Evolutionary conservation across 2,797 vertebrate species (phyloP), one percentile per base, ranked within the genome.

Genomic region (Synaphobranchus kaupii): DNA sequence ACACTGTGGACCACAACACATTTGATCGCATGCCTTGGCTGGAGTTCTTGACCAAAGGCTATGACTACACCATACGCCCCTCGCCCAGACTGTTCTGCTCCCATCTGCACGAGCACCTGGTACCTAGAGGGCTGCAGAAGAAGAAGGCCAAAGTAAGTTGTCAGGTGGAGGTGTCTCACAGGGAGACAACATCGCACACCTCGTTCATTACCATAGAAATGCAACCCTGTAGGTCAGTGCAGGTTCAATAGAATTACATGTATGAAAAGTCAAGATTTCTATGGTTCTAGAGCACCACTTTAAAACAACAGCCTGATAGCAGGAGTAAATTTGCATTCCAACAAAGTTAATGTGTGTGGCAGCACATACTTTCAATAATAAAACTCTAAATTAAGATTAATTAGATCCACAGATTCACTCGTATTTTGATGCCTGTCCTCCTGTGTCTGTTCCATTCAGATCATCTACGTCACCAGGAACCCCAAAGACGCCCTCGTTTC

Each of bases 391-490:
- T 56, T 34, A 31, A 73, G 0, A 34, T n/a, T 71, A 71, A 71
- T 12, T 73, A 8, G 28, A 39, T 34, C 68, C 68, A 25, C 31
- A 17, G 2, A 15, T 31, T 73, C 1, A 39, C 15, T 66, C 31
- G 13, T 73, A 78, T 47, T 5, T 78, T 78, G 73, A 34, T 4
- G 4, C 44, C 48, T 48, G 48, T 2, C 22, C 12, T 48, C 10
- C 39, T 25, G 22, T 25, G 20, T 47, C 9, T 58, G 39, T 54
- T 47, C 10, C n/a, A 1, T 47, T 31, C 47, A 88, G 84, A 15
- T 88, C 81, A 88, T 88, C 81, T 86, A 86, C 28, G 44, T 86
- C 34, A 9, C 48, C 81, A 47, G 87, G n/a, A 88, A 88, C 39
- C 87, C 84, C 10, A 88, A 88, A 60, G 87, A 88, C 25, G 4